Conservation (phyloP, 2,113 vertebrate genomes). For the Electrona antarctica region DNA sequence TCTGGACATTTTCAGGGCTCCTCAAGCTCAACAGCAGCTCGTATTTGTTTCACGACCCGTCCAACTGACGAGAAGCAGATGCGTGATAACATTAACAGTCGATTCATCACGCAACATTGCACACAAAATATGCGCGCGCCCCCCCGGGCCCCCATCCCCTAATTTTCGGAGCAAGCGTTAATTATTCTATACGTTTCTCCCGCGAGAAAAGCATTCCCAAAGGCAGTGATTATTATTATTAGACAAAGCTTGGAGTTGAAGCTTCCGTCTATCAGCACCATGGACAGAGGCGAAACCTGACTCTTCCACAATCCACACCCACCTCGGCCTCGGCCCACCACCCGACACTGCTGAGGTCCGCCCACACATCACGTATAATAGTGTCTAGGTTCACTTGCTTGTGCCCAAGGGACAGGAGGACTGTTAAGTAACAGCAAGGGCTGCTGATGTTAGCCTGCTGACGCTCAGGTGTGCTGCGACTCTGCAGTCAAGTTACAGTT, state of each 20-base stretch:
- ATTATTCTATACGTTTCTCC: conserved; percentile 8
- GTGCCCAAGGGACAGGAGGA: conserved; percentile 37
- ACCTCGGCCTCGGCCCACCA: conserved; percentile 33
- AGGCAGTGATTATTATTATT: not conserved
- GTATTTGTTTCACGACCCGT: conserved; percentile 14
- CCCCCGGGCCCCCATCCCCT: conserved; percentile 16
- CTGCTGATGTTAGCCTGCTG: conserved; percentile 37
- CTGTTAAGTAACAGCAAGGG: conserved; percentile 28
- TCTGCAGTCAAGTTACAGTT: conserved; percentile 17
- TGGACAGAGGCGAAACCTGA: conserved; percentile 55
- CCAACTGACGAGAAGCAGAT: conserved; percentile 69
- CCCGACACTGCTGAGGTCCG: conserved; percentile 8
- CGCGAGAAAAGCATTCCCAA: conserved; percentile 21
- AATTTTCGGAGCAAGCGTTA: conserved; percentile 18
- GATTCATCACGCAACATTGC: conserved; percentile 66
- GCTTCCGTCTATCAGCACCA: conserved; percentile 57
- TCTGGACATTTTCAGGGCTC: conserved; percentile 67
- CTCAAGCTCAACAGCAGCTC: conserved; percentile 31
- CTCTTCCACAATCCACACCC: conserved; percentile 63
- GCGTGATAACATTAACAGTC: conserved; percentile 67
- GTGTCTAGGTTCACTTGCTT: conserved; percentile 43
- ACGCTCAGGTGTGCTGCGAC: conserved; percentile 49
- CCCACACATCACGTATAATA: conserved; percentile 50
- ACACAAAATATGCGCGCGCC: conserved; percentile 38
- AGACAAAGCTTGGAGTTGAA: not conserved